Percentiles rank a stretch among this genome's conserved stretches.
phyloP scores from a whole-genome alignment of 2,888 invertebrate species.

The Tipula lateralis region DNA sequence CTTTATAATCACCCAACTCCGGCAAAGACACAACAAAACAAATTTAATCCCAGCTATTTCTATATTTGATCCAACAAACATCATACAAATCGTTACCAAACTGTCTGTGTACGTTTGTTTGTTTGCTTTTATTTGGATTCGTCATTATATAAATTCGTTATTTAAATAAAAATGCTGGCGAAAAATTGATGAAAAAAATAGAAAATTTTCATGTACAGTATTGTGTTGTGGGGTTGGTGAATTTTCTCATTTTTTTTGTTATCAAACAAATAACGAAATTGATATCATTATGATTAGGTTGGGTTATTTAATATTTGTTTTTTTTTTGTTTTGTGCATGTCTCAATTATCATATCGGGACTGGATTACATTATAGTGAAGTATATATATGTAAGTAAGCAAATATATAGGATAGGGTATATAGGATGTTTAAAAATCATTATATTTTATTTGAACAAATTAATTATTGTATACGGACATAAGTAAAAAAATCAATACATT shows the following conservation, averaged over 20 bases:
- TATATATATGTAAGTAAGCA: neutral
- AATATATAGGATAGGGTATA: neutral
- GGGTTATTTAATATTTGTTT: neutral
- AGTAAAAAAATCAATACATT: neutral
- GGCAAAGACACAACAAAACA: neutral
- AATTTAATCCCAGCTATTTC: neutral
- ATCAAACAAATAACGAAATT: neutral
- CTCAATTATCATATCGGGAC: slow-evolving; percentile 14
- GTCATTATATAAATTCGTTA: neutral
- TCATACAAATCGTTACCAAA: neutral
- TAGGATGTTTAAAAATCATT: neutral
- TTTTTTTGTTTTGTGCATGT: neutral
- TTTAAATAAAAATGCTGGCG: neutral
- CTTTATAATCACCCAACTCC: neutral
- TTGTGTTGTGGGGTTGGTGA: neutral
- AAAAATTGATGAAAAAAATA: neutral
- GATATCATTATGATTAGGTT: slow-evolving; percentile 19
- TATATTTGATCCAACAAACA: neutral
- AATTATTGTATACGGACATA: neutral
- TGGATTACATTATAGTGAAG: neutral
- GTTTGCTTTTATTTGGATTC: neutral
- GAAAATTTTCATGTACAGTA: neutral
- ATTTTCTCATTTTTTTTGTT: neutral
- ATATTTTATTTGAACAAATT: neutral
- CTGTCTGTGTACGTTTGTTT: neutral